Percentiles rank a stretch among this genome's conserved stretches.
phyloP scores from a whole-genome alignment of 2,888 invertebrate species.

The Caenorhabditis afra region DNA sequence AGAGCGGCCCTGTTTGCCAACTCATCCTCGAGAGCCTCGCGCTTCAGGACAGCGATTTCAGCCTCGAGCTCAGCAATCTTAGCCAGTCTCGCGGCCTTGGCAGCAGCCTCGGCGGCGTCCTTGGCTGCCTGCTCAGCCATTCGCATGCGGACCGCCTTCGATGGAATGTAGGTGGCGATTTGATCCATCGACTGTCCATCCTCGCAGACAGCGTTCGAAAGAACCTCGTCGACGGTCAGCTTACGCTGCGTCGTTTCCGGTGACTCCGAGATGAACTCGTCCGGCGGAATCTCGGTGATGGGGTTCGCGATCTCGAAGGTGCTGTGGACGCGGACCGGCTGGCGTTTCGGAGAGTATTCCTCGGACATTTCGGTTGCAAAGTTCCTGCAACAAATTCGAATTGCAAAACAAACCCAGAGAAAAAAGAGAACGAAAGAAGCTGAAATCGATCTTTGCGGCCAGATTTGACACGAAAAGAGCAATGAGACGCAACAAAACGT shows the following conservation, averaged over 20 bases:
- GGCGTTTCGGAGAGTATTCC: conserved; percentile 22
- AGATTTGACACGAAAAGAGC: conserved; percentile 1
- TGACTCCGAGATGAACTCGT: conserved; percentile 3
- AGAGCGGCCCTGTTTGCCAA: background rate
- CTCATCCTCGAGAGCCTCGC: conserved; percentile 13
- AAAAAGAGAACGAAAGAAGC: background rate
- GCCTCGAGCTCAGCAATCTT: conserved; percentile 14
- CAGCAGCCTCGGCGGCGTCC: background rate
- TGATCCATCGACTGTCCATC: conserved; percentile 44
- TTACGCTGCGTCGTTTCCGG: conserved; percentile 21
- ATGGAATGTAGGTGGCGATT: conserved; percentile 44
- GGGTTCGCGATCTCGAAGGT: conserved; percentile 38
- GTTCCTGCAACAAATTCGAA: background rate
- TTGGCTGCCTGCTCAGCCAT: conserved; percentile 21
- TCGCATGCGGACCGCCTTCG: conserved; percentile 21
- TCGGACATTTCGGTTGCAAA: conserved; percentile 27
- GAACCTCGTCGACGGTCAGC: conserved; percentile 27
- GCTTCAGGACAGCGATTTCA: background rate
- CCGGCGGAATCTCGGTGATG: conserved; percentile 34
- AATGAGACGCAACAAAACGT: conserved; percentile 12
- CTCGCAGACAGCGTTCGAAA: conserved; percentile 35
- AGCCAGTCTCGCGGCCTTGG: background rate
- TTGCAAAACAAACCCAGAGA: background rate
- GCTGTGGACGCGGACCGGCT: conserved; percentile 31
- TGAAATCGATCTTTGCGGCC: no score